Evolutionary conservation across 1,140 invertebrate genomes (phyloP), one percentile per base, ranked within the genome.

Genomic region (Megathymus violae): DNA sequence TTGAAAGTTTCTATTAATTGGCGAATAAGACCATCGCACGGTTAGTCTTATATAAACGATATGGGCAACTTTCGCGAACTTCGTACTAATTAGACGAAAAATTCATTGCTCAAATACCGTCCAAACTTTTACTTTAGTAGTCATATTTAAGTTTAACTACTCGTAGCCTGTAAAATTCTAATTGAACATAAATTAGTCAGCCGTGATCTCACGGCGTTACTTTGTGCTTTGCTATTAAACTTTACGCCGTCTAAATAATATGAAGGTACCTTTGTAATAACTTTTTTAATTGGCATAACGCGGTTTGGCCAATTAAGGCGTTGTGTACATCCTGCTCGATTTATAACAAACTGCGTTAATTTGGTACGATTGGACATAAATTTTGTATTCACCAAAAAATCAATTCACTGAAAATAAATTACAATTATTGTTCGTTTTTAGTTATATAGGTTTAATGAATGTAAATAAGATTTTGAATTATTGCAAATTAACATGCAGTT

Each of bases 131-230:
- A 54, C 60, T 71, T 71, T 59, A 69, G 62, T 69, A 66, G 70
- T 70, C 77, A 75, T 80, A 81, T 71, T 41, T 47, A 50, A 84
- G 61, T 77, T 78, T 78, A 69, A 83, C 72, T 67, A 73, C 72
- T 76, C 69, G 67, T 67, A 64, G 63, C 74, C 64, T 69, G 71
- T 80, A 78, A 84, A 81, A 76, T 72, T 76, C 69, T 74, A 77
- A 84, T 78, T 71, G 76, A 69, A 76, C 75, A 78, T 80, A 81
- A 84, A 80, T 81, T 81, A 81, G 64, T 73, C 52, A 65, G 58
- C 62, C 60, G 72, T 74, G 67, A 73, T 72, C 67, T 76, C 62
- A 43, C 58, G 61, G 59, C 70, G 69, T 64, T 70, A 80, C 78
- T 69, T 74, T 71, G 73, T 76, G 62, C 25, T 34, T 34, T 48